These are phyloP conservation scores for Akabosia matsudoensis DNA, from an alignment of 1,140 invertebrate genomes.

Conservation along the genomic window DNA sequence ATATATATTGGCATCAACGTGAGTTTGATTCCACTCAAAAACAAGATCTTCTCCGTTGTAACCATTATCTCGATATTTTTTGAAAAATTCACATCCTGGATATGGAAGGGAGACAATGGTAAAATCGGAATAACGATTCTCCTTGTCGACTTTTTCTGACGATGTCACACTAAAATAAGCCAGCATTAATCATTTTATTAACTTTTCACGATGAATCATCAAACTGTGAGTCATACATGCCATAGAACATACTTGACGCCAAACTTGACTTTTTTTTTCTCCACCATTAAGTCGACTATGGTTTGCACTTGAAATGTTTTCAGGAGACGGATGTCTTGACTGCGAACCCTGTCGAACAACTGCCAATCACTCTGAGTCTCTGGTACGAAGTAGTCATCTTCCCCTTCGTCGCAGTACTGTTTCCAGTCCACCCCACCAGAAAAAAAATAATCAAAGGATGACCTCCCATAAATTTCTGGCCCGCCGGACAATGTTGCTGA, in stretches of 20 bases:
- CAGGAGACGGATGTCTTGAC: slow-evolving; percentile 70
- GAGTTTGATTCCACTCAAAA: slow-evolving; percentile 74
- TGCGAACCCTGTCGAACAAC: slow-evolving; percentile 64
- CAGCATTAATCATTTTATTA: slow-evolving; percentile 11
- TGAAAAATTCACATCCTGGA: slow-evolving; percentile 80
- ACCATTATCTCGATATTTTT: slow-evolving; percentile 67
- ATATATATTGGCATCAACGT: slow-evolving; percentile 68
- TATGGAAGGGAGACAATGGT: slow-evolving; percentile 73
- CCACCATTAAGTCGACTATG: slow-evolving; percentile 83
- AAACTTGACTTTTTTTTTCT: slow-evolving; percentile 84
- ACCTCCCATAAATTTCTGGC: slow-evolving; percentile 70
- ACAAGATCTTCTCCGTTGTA: slow-evolving; percentile 66
- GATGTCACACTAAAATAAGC: slow-evolving; percentile 68
- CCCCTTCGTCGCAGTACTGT: slow-evolving; percentile 36
- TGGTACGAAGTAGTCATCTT: slow-evolving; percentile 49
- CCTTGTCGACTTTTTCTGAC: slow-evolving; percentile 81
- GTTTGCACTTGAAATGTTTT: slow-evolving; percentile 69
- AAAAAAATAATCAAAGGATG: slow-evolving; percentile 60
- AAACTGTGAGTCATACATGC: neutral
- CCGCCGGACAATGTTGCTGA: slow-evolving; percentile 68
- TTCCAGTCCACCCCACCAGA: slow-evolving; percentile 48
- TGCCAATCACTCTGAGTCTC: slow-evolving; percentile 56
- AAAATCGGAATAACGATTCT: slow-evolving; percentile 73
- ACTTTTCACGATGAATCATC: neutral
- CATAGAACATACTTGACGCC: slow-evolving; percentile 76